A percentile compares a stretch with the other conserved stretches of the same genome.
phyloP scores from a whole-genome alignment of 2,797 vertebrate species.

The Myioborus miniatus region DNA sequence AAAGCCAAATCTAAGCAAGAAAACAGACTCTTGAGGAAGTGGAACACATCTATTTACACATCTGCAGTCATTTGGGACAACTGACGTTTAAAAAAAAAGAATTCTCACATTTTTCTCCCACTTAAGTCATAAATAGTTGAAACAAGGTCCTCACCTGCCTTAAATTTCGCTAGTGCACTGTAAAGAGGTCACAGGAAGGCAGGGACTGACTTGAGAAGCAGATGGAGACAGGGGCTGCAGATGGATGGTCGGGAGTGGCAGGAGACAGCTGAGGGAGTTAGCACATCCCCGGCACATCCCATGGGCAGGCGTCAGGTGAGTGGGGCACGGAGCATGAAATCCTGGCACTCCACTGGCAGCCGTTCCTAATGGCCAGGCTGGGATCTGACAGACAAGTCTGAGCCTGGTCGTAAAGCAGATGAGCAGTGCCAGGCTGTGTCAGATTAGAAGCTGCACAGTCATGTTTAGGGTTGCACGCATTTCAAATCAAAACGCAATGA shows the following conservation, averaged over 20 bases:
- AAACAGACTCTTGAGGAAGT: constrained; percentile 30
- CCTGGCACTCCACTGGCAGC: background rate
- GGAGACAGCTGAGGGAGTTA: constrained; percentile 2
- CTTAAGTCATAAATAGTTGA: constrained; percentile 53
- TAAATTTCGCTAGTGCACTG: constrained; percentile 29
- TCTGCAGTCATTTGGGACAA: constrained; percentile 41
- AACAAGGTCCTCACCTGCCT: constrained; percentile 64
- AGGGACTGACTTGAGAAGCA: background rate
- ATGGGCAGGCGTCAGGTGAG: background rate
- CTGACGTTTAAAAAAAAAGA: constrained; percentile 32
- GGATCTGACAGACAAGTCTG: background rate
- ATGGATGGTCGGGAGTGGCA: background rate
- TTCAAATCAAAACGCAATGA: constrained; percentile 42
- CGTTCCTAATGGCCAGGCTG: background rate
- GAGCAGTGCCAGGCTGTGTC: background rate
- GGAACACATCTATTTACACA: constrained; percentile 44
- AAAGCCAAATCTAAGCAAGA: constrained; percentile 31
- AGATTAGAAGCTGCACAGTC: background rate
- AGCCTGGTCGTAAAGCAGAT: background rate
- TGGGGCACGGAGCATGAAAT: background rate
- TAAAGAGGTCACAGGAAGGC: background rate
- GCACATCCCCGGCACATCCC: background rate
- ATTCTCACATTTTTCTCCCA: constrained; percentile 39
- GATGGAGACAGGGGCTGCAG: background rate
- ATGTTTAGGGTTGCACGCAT: background rate